A percentile compares a stretch with the other conserved stretches of the same genome.
phyloP scores from a whole-genome alignment of 2,888 invertebrate species.

The Acanthosepion pharaonis region DNA sequence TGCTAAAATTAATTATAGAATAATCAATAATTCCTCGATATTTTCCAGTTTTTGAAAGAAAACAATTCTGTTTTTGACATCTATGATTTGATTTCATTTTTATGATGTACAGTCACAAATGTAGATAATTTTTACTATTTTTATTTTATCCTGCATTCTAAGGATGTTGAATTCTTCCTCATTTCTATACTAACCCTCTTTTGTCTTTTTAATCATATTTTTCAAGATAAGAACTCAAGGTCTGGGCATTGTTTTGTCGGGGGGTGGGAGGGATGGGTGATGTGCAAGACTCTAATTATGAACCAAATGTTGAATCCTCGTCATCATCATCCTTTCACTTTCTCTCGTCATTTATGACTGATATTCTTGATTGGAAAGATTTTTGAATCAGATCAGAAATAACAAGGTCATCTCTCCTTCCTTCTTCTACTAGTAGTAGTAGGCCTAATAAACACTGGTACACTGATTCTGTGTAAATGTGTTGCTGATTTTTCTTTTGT shows the following conservation, averaged over 20 bases:
- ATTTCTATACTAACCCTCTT: background rate
- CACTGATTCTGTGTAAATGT: background rate
- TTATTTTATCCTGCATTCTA: background rate
- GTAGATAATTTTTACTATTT: background rate
- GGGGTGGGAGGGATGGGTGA: background rate
- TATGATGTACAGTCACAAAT: background rate
- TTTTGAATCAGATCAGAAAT: too few species aligned
- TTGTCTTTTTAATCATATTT: background rate
- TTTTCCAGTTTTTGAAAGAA: background rate
- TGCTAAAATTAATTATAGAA: too few species aligned
- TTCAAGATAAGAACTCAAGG: background rate
- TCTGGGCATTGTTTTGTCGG: too few species aligned
- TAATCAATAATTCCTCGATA: too few species aligned
- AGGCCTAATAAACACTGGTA: background rate
- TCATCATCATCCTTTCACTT: too few species aligned
- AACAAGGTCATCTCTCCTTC: background rate
- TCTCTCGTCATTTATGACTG: too few species aligned
- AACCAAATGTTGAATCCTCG: background rate
- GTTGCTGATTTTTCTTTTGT: slow-evolving; percentile 5
- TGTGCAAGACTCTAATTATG: background rate
- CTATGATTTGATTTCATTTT: background rate
- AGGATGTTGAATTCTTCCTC: background rate
- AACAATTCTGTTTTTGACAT: background rate
- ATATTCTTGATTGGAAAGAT: too few species aligned
- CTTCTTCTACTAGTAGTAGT: too few species aligned